Conservation (phyloP, 2,113 vertebrate genomes). For the Pelecanoides urinatrix region DNA sequence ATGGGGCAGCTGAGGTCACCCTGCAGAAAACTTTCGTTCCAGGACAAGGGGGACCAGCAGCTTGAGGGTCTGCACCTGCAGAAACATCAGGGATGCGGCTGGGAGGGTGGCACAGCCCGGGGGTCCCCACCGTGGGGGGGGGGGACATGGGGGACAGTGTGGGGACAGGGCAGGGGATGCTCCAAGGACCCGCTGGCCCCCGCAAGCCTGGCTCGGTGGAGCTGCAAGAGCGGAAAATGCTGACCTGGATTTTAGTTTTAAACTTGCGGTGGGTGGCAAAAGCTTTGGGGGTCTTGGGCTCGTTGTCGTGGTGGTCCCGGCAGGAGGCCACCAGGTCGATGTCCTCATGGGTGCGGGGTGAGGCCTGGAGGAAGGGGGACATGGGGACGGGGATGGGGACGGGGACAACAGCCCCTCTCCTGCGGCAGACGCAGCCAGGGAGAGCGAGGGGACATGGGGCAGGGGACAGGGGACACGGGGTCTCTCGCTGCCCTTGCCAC, state of each 20-base stretch:
- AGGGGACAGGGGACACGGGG: neutral
- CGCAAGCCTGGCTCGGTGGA: neutral
- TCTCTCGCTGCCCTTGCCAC: neutral
- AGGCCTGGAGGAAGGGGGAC: neutral
- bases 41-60: neutral
- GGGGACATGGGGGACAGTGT: rapidly evolving
- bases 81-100: neutral
- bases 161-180: neutral
- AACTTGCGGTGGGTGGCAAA: conserved; percentile 15
- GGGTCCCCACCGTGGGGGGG: neutral
- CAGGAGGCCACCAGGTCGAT: neutral
- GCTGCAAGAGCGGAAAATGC: neutral
- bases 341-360: neutral
- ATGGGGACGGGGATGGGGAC: neutral
- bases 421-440: neutral
- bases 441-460: neutral
- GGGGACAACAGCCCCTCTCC: neutral
- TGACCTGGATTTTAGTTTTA: conserved; percentile 38
- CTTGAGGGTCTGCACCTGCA: conserved; percentile 35
- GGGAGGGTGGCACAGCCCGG: neutral
- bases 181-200: neutral
- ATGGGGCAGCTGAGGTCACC: conserved; percentile 36
- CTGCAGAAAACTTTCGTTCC: conserved; percentile 32
- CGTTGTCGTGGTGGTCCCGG: conserved; percentile 2
- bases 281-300: conserved; percentile 18